A percentile compares a stretch with the other conserved stretches of the same genome.
Evolutionary conservation across 2,888 invertebrate species (phyloP).

Genomic region (Anthoptus insignis): DNA sequence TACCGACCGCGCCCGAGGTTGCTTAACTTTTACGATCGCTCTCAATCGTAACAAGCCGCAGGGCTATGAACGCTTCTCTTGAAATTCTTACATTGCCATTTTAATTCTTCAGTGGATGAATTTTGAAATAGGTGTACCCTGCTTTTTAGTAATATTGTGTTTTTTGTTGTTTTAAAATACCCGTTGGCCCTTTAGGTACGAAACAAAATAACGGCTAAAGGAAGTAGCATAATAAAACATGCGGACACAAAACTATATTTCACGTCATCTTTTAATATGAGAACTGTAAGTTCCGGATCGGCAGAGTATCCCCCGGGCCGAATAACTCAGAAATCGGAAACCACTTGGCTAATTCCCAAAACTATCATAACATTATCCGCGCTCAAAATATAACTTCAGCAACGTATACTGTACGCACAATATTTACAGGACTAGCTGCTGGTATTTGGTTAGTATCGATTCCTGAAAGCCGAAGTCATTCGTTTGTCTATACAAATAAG

Average conservation of each 20-base stretch:
- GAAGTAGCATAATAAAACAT: slow-evolving; percentile 14
- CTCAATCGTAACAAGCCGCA: too few relatives aligned
- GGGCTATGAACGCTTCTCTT: too few relatives aligned
- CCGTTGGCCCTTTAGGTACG: too few relatives aligned
- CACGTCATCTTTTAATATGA: slow-evolving; percentile 39
- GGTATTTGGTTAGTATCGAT: slow-evolving; percentile 30
- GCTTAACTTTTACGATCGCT: too few relatives aligned
- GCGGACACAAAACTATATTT: slow-evolving; percentile 15
- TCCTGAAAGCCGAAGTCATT: slow-evolving; percentile 2
- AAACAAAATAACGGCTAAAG: neutral
- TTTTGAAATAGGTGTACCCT: too few relatives aligned
- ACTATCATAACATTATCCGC: slow-evolving; percentile 72
- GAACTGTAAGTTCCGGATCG: slow-evolving; percentile 53
- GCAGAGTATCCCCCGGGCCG: slow-evolving; percentile 70
- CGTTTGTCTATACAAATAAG: neutral
- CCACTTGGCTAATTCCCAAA: slow-evolving; percentile 81
- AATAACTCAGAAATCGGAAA: slow-evolving; percentile 69
- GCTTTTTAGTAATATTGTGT: too few relatives aligned
- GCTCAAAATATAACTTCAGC: slow-evolving; percentile 48
- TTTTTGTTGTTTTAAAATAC: too few relatives aligned
- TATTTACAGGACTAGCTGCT: slow-evolving; percentile 28
- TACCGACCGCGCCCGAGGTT: too few relatives aligned
- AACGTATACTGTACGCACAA: slow-evolving; percentile 26
- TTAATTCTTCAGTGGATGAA: too few relatives aligned
- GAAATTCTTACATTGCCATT: too few relatives aligned